Conservation (phyloP, 2,113 vertebrate species). For the Phalacrocorax carbo region DNA sequence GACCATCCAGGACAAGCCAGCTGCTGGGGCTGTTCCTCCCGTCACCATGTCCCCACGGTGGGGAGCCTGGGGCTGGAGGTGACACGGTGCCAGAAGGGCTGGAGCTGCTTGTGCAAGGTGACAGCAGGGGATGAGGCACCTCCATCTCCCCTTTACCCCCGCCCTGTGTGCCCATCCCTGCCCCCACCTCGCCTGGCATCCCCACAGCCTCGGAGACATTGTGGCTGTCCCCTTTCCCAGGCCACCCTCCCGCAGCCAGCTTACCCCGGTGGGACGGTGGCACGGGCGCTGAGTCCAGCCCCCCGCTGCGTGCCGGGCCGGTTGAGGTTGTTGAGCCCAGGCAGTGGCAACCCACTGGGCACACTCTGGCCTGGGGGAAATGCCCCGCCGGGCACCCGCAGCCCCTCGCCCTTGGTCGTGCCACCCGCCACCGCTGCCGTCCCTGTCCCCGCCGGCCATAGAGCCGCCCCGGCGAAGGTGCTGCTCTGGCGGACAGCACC, state of each 20-base stretch:
- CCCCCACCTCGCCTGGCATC: background rate
- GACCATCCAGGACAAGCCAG: fast-evolving
- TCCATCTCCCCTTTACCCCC: fast-evolving
- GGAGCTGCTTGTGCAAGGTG: background rate
- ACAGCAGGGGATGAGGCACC: background rate
- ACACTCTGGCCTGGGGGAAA: constrained; percentile 69
- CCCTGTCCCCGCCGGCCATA: constrained; percentile 76
- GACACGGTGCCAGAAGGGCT: background rate
- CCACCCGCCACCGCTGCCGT: background rate
- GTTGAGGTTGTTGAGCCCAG: constrained; percentile 95
- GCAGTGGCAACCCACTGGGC: constrained; percentile 66
- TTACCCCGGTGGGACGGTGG: constrained; percentile 90
- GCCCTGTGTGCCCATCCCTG: background rate
- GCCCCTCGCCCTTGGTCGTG: constrained; percentile 77
- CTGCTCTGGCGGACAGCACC: constrained; percentile 84
- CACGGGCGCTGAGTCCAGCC: constrained; percentile 76
- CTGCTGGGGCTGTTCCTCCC: background rate
- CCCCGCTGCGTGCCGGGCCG: constrained; percentile 86
- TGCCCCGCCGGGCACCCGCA: constrained; percentile 59
- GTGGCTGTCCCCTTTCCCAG: fast-evolving
- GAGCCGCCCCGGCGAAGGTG: constrained; percentile 81
- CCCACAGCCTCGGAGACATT: fast-evolving
- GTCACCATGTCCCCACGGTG: background rate
- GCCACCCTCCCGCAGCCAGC: background rate
- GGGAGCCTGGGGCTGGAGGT: background rate